Evolutionary conservation across 2,797 vertebrate species (phyloP).

Genomic region (Platalea minor): DNA sequence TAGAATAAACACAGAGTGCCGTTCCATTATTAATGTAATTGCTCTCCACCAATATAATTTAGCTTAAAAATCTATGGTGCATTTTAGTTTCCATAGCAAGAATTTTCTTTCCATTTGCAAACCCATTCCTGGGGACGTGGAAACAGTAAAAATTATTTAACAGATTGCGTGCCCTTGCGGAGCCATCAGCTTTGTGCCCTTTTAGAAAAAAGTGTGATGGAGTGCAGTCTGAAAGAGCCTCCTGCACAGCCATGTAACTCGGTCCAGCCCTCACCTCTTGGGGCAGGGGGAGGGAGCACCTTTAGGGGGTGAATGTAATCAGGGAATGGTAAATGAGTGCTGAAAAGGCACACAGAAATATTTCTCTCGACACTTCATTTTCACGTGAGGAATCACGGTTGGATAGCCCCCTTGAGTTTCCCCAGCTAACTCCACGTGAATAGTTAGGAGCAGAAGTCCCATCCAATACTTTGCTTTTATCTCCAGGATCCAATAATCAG

Average conservation of each 20-base stretch:
- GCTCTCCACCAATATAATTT: conserved; percentile 46
- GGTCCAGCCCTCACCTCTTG: neutral
- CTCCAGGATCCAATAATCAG: neutral
- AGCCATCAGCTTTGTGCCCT: neutral
- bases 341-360: neutral
- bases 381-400: accelerated
- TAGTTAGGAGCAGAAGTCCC: neutral
- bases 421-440: neutral
- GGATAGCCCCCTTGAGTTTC: neutral
- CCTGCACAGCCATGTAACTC: neutral
- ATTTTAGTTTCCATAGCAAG: conserved; percentile 37
- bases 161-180: neutral
- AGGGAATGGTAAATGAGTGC: neutral
- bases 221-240: neutral
- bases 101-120: conserved; percentile 1
- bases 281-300: neutral
- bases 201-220: accelerated
- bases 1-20: conserved; percentile 57
- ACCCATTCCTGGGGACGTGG: neutral
- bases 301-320: neutral
- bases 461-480: neutral
- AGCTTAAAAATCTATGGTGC: neutral
- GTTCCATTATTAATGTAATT: conserved; percentile 54
- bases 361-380: neutral
- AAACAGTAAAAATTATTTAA: neutral